phyloP scores from a whole-genome alignment of 2,113 vertebrate genomes.

The Microcebus lehilahytsara region DNA sequence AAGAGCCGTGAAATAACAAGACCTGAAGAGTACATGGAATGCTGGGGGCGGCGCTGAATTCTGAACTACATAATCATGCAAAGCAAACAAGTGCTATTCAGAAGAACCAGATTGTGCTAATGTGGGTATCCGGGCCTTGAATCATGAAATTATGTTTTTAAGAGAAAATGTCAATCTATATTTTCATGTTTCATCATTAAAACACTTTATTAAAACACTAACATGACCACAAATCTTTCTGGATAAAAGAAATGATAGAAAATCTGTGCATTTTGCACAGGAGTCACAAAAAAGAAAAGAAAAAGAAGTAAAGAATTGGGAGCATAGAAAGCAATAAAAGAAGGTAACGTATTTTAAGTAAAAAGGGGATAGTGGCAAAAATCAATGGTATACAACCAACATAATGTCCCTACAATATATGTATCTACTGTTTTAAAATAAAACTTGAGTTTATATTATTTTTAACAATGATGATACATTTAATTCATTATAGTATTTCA shows the following conservation, averaged over 20 bases:
- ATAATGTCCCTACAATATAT: not conserved
- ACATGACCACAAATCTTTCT: not conserved
- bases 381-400: not conserved
- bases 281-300: not conserved
- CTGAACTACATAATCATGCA: not conserved
- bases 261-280: not conserved
- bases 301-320: not conserved
- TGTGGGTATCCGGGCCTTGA: not conserved
- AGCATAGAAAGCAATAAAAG: not conserved
- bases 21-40: not conserved
- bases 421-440: slow-evolving; percentile 21
- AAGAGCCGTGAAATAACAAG: not conserved
- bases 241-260: not conserved
- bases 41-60: not conserved
- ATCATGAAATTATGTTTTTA: not conserved
- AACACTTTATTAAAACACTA: not conserved
- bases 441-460: slow-evolving; percentile 5
- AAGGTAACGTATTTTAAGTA: not conserved
- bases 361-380: not conserved
- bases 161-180: not conserved
- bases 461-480: not conserved
- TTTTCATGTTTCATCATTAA: not conserved
- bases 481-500: not conserved
- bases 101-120: not conserved
- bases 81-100: not conserved